These are phyloP conservation scores for Heliconius ismenius DNA, from an alignment of 2,888 invertebrate genomes.

Conservation along the genomic window DNA sequence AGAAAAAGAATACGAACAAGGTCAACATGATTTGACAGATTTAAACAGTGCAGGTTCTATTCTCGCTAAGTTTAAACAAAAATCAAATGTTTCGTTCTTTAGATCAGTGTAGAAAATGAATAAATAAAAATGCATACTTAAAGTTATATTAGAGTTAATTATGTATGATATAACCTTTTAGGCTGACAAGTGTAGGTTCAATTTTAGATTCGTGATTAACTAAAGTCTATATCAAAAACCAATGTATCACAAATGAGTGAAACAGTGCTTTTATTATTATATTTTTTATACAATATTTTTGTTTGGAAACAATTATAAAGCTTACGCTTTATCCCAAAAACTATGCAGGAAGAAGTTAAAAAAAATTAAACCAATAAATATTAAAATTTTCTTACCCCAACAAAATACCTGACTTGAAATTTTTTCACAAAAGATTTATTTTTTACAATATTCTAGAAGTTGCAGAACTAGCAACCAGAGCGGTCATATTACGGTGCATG, in stretches of 20 bases:
- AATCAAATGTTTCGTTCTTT: neutral
- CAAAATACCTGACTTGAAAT: neutral
- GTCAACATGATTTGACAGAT: neutral
- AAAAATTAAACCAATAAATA: no score
- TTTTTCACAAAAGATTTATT: neutral
- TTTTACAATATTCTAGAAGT: neutral
- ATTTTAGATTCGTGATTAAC: no score
- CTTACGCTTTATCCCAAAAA: no score
- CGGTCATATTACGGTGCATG: constrained; percentile 12
- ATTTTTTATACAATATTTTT: no score
- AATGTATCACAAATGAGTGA: no score
- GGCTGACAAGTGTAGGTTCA: no score
- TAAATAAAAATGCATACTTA: neutral
- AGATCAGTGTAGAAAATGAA: neutral
- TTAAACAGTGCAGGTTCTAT: neutral
- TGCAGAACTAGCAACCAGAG: constrained; percentile 16
- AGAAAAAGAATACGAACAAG: neutral
- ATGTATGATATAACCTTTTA: neutral
- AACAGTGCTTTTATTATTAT: no score
- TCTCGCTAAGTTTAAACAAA: neutral
- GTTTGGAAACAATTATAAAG: no score
- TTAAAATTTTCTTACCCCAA: no score
- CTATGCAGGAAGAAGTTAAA: no score
- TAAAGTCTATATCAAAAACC: no score
- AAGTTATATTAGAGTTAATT: neutral